Evolutionary conservation across 2,113 vertebrate genomes (phyloP).

Genomic region (Coracopsis vasa): DNA sequence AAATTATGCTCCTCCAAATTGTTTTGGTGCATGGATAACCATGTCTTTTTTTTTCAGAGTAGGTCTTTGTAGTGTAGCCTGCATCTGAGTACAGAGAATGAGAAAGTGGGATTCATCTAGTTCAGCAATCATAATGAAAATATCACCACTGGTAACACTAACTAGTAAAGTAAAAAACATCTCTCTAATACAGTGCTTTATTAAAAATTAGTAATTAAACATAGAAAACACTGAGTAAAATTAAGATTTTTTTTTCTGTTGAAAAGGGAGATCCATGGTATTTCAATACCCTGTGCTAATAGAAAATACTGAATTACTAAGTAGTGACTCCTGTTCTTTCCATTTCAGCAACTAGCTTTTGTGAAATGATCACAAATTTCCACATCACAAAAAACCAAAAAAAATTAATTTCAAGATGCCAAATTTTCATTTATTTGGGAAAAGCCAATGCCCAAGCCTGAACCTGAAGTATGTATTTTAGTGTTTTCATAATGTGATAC

Average conservation of each 20-base stretch:
- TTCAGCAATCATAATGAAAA: background rate
- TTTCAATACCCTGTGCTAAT: background rate
- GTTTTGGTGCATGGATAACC: background rate
- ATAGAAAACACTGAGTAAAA: background rate
- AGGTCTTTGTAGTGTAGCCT: background rate
- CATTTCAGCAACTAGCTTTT: background rate
- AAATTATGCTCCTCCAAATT: background rate
- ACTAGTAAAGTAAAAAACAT: background rate
- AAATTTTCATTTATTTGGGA: background rate
- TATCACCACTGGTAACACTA: background rate
- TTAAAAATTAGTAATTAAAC: background rate
- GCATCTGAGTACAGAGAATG: background rate
- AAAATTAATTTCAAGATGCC: background rate
- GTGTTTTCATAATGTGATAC: background rate
- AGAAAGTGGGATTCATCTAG: background rate
- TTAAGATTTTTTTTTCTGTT: background rate
- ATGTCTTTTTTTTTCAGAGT: background rate
- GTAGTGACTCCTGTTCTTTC: background rate
- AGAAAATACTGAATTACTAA: background rate
- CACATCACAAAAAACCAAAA: background rate
- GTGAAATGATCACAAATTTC: background rate
- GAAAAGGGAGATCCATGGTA: background rate
- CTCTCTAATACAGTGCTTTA: background rate
- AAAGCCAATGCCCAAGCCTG: background rate
- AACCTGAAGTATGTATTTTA: background rate